Conservation (phyloP, 2,113 vertebrate species). For the Coptodon rendalli region DNA sequence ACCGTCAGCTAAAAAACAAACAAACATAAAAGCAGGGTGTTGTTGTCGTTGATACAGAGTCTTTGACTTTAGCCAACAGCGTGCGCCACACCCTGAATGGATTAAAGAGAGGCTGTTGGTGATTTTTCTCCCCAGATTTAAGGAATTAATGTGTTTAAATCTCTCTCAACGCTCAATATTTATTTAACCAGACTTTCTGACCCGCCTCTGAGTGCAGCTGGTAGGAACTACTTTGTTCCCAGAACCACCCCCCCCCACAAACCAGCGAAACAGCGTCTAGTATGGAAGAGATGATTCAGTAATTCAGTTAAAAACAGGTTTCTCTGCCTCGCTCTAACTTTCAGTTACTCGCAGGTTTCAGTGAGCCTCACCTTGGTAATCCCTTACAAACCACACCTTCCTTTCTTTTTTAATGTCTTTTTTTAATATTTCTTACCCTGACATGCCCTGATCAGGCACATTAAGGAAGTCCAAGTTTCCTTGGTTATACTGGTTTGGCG, state of each 20-base stretch:
- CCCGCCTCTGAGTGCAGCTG: not conserved
- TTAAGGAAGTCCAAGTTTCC: constrained; percentile 89
- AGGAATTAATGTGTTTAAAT: not conserved
- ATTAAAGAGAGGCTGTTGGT: not conserved
- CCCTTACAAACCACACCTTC: not conserved
- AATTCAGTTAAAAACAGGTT: not conserved
- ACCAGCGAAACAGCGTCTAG: not conserved
- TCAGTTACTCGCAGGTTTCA: not conserved
- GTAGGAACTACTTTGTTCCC: not conserved
- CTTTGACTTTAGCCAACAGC: not conserved
- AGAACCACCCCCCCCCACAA: not conserved
- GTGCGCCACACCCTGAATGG: not conserved
- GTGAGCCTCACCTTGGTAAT: constrained; percentile 2
- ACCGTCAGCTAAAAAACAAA: not conserved
- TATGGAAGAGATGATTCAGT: not conserved
- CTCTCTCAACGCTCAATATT: not conserved
- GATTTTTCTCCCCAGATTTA: not conserved
- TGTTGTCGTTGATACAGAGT: not conserved
- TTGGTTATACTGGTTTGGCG: constrained; percentile 47
- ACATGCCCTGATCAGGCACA: constrained; percentile 91
- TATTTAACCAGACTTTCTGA: not conserved
- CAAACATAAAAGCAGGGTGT: not conserved
- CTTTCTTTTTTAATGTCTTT: not conserved
- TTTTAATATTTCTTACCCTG: constrained; percentile 77
- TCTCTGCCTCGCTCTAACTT: not conserved